Evolutionary conservation across 2,888 invertebrate species (phyloP).

Genomic region (Podotricha telesiphe): DNA sequence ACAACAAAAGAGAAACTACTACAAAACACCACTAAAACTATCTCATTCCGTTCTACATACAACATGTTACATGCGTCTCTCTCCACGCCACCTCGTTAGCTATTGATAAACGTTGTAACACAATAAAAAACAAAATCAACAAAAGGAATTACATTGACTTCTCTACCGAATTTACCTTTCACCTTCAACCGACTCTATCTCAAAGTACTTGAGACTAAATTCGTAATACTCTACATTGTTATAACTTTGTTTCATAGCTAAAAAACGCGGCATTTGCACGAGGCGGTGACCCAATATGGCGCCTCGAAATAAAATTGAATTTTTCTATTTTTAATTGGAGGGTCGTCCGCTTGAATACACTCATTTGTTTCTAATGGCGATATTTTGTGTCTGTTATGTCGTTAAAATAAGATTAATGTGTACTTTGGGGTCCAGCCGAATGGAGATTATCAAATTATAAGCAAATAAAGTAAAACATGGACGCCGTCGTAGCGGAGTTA

Average conservation of each 20-base stretch:
- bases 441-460: background rate
- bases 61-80: slow-evolving; percentile 49
- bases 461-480: background rate
- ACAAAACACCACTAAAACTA: slow-evolving; percentile 11
- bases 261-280: slow-evolving; percentile 77
- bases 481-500: background rate
- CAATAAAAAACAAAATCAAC: slow-evolving; percentile 76
- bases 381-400: slow-evolving; percentile 46
- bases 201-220: slow-evolving; percentile 45
- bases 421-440: slow-evolving; percentile 26
- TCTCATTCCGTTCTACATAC: slow-evolving; percentile 17
- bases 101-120: slow-evolving; percentile 74
- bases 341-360: slow-evolving; percentile 45
- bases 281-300: slow-evolving; percentile 80
- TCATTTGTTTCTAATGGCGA: slow-evolving; percentile 47
- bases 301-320: slow-evolving; percentile 69
- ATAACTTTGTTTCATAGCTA: slow-evolving; percentile 48
- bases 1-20: slow-evolving; percentile 27
- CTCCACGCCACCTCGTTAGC: slow-evolving; percentile 77
- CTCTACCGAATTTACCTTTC: slow-evolving; percentile 48
- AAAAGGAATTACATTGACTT: slow-evolving; percentile 68
- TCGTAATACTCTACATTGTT: slow-evolving; percentile 32
- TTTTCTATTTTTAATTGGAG: slow-evolving; percentile 77
- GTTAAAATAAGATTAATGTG: slow-evolving; percentile 45
- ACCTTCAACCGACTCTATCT: slow-evolving; percentile 28